phyloP scores from a whole-genome alignment of 2,797 vertebrate genomes.

The Hydrophis major region DNA sequence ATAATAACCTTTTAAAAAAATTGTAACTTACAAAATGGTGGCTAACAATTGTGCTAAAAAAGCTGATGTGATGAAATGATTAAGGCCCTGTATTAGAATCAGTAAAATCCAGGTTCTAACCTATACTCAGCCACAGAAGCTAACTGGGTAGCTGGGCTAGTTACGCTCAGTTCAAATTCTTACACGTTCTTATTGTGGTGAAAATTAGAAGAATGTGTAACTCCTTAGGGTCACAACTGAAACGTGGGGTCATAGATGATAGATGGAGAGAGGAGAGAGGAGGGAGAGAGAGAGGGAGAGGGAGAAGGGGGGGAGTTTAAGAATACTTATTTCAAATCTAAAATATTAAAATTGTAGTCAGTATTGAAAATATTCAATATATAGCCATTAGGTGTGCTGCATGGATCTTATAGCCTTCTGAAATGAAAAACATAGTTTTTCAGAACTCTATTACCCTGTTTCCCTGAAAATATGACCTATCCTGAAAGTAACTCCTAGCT shows the following conservation, averaged over 20 bases:
- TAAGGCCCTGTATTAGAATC: neutral
- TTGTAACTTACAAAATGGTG: neutral
- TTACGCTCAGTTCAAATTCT: neutral
- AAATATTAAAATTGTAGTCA: neutral
- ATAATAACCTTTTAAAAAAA: constrained; percentile 9
- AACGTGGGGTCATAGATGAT: neutral
- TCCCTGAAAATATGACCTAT: no score
- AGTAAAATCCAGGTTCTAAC: neutral
- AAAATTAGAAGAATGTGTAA: neutral
- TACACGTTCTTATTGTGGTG: neutral
- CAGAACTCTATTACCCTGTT: neutral
- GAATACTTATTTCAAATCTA: constrained; percentile 21
- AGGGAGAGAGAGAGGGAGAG: rapidly evolving
- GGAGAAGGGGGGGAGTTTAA: neutral
- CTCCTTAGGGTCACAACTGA: neutral
- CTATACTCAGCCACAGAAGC: neutral
- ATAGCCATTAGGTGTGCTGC: neutral
- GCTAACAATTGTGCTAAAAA: neutral
- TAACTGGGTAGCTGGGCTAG: neutral
- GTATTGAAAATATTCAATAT: neutral
- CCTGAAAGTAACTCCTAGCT: no score
- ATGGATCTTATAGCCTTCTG: neutral
- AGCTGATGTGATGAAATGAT: neutral
- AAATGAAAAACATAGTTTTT: neutral
- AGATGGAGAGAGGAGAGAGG: no score